Conservation (phyloP, 1,140 invertebrate genomes). For the Cydia strobilella region DNA sequence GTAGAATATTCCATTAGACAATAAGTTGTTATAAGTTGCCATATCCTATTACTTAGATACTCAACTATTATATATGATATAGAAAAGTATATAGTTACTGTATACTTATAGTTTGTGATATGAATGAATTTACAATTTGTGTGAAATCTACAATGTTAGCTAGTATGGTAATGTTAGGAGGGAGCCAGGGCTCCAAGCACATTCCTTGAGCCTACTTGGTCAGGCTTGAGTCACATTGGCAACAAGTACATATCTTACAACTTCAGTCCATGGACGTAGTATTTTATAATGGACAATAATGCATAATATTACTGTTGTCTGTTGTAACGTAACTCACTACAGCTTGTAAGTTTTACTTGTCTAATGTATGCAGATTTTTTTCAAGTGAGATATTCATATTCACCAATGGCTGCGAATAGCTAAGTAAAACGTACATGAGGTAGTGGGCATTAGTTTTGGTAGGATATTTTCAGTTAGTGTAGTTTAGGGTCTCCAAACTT, state of each 20-base stretch:
- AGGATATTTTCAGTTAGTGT: conserved; percentile 3
- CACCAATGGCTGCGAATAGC: not conserved
- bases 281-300: conserved; percentile 30
- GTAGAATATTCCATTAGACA: conserved; percentile 74
- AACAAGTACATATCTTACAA: conserved; percentile 21
- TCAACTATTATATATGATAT: conserved; percentile 73
- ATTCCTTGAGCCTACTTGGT: conserved; percentile 11
- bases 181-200: not conserved
- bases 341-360: conserved; percentile 2
- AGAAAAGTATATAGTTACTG: conserved; percentile 68
- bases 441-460: not conserved
- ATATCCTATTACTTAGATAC: conserved; percentile 78
- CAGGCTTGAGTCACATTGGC: conserved; percentile 8
- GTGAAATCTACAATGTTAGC: conserved; percentile 63
- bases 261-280: conserved; percentile 10
- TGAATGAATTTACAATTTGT: conserved; percentile 76
- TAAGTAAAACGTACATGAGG: not conserved
- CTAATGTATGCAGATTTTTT: not conserved
- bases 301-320: conserved; percentile 6
- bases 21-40: conserved; percentile 77
- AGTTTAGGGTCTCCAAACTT: not conserved
- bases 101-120: conserved; percentile 79
- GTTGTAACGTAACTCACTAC: not conserved
- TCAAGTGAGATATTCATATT: not conserved
- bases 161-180: conserved; percentile 46